A percentile compares a stretch with the other conserved stretches of the same genome.
Evolutionary conservation across 2,113 vertebrate genomes (phyloP).

Genomic region (Coregonus clupeaformis): DNA sequence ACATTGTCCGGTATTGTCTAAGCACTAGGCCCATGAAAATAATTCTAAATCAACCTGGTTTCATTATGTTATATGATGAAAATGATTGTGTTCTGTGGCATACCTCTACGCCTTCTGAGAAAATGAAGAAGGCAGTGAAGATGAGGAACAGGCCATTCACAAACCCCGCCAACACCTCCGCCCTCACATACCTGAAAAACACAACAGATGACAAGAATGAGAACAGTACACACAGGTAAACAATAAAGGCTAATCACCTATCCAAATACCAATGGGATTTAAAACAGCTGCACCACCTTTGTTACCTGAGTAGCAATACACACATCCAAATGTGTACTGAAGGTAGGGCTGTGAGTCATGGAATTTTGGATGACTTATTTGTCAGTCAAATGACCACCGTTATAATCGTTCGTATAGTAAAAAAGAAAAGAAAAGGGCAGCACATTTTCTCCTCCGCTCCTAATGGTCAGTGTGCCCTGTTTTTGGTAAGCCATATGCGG

Average conservation of each 20-base stretch:
- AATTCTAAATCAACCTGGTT: neutral
- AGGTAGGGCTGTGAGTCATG: too few species aligned
- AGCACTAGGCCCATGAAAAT: neutral
- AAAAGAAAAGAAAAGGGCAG: too few species aligned
- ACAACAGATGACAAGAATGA: neutral
- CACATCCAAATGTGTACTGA: too few species aligned
- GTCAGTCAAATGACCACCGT: too few species aligned
- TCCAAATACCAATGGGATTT: neutral
- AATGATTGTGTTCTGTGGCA: neutral
- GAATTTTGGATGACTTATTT: too few species aligned
- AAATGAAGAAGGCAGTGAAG: constrained; percentile 98
- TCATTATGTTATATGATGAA: neutral
- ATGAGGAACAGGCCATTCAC: constrained; percentile 98
- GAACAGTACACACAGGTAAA: neutral
- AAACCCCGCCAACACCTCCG: constrained; percentile 95
- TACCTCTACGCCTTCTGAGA: constrained; percentile 98
- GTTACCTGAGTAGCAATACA: too few species aligned
- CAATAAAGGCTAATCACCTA: neutral
- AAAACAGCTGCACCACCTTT: too few species aligned
- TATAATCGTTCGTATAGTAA: too few species aligned
- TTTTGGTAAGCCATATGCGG: too few species aligned
- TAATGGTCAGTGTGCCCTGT: too few species aligned
- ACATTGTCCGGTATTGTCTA: neutral
- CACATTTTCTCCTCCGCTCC: too few species aligned
- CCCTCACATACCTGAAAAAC: constrained; percentile 87